These are phyloP conservation scores for Syngnathus acus DNA, from an alignment of 2,797 vertebrate genomes.

Conservation along the genomic window DNA sequence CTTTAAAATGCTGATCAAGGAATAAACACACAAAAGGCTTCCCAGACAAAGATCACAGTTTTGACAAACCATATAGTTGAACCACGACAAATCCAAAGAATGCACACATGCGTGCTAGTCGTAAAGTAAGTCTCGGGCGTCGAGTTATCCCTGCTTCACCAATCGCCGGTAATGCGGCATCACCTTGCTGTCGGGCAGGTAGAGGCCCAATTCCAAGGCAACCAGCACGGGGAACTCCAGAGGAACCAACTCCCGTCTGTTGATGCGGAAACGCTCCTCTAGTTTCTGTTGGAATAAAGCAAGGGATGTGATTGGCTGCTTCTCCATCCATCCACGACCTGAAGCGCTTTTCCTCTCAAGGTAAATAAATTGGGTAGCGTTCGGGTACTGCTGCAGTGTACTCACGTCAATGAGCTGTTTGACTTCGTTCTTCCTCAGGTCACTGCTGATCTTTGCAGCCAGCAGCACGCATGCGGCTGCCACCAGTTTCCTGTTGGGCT, in stretches of 20 bases:
- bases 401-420: slow-evolving; percentile 94
- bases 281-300: slow-evolving; percentile 72
- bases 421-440: slow-evolving; percentile 88
- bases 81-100: background rate
- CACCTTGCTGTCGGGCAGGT: slow-evolving; percentile 92
- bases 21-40: too few species aligned
- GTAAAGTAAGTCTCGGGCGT: too few species aligned
- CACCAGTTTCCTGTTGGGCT: slow-evolving; percentile 97
- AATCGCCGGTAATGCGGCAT: slow-evolving; percentile 94
- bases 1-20: too few species aligned
- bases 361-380: too few species aligned
- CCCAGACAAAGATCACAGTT: too few species aligned
- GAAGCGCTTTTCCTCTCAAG: too few species aligned
- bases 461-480: slow-evolving; percentile 88
- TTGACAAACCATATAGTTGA: background rate
- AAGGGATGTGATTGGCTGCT: background rate
- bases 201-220: slow-evolving; percentile 94
- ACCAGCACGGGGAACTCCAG: slow-evolving; percentile 94
- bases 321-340: background rate
- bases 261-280: slow-evolving; percentile 94
- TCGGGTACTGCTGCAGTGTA: too few species aligned
- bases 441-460: slow-evolving; percentile 97
- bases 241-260: slow-evolving; percentile 85
- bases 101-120: slow-evolving; percentile 48
- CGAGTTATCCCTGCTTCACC: slow-evolving; percentile 80